These are phyloP conservation scores for Neodiprion pinetum DNA, from an alignment of 1,140 invertebrate genomes.

Conservation along the genomic window DNA sequence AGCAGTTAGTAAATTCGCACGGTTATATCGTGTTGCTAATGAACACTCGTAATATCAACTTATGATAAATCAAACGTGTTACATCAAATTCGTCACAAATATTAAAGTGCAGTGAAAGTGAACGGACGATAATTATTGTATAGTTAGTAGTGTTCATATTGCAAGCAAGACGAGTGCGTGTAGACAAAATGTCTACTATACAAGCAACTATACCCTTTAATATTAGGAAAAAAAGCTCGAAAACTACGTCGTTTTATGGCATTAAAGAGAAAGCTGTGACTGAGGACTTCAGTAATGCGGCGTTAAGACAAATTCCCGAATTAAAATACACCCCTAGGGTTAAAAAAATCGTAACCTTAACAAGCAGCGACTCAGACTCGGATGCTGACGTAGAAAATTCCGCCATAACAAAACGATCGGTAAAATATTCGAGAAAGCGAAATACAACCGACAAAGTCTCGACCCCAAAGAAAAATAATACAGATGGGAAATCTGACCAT, in stretches of 20 bases:
- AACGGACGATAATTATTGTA: background rate
- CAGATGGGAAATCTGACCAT: no score
- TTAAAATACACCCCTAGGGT: conserved; percentile 41
- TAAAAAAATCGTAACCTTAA: conserved; percentile 50
- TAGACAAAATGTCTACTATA: conserved; percentile 33
- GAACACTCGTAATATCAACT: background rate
- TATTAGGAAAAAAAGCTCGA: conserved; percentile 42
- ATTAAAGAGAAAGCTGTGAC: conserved; percentile 34
- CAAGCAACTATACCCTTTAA: conserved; percentile 45
- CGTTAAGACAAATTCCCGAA: conserved; percentile 31
- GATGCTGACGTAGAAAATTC: conserved; percentile 49
- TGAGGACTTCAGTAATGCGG: conserved; percentile 41
- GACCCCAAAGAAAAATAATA: conserved; percentile 32
- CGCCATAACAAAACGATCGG: conserved; percentile 22
- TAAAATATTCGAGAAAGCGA: conserved; percentile 7
- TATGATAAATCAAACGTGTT: background rate
- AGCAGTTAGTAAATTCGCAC: background rate
- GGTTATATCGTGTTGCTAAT: background rate
- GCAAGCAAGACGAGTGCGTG: no score
- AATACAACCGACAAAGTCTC: background rate
- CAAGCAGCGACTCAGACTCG: conserved; percentile 51
- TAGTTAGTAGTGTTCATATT: background rate
- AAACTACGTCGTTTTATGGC: conserved; percentile 45
- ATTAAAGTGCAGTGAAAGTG: background rate
- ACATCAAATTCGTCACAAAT: background rate